phyloP scores from a whole-genome alignment of 1,140 invertebrate genomes.

The Scylla paramamosain region DNA sequence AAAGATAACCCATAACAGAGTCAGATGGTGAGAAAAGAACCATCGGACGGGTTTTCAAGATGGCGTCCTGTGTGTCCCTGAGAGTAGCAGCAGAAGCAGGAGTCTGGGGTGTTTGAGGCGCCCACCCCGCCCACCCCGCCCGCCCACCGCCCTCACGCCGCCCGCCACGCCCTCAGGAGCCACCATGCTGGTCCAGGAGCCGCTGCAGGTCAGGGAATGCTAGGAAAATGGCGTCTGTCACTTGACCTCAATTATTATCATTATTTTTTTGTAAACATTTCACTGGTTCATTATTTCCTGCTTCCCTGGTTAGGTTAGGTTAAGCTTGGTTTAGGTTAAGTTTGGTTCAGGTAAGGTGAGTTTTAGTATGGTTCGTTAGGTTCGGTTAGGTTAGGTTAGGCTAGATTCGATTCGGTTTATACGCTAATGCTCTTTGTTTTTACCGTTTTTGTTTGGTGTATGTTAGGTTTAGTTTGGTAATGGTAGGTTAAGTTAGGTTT shows the following conservation, averaged over 20 bases:
- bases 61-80: not conserved
- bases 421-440: too few relatives aligned
- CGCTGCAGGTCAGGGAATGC: not conserved
- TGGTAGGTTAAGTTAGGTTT: too few relatives aligned
- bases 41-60: not conserved
- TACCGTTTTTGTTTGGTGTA: too few relatives aligned
- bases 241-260: not conserved
- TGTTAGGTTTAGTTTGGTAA: too few relatives aligned
- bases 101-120: conserved; percentile 4
- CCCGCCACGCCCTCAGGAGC: not conserved
- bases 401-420: too few relatives aligned
- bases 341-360: too few relatives aligned
- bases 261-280: not conserved
- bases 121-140: not conserved
- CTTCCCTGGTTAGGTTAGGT: not conserved
- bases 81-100: not conserved
- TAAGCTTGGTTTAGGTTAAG: too few relatives aligned
- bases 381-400: too few relatives aligned
- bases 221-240: not conserved
- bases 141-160: not conserved
- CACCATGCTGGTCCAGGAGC: not conserved
- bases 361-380: too few relatives aligned
- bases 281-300: too few relatives aligned
- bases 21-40: too few relatives aligned
- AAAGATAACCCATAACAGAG: too few relatives aligned